Evolutionary conservation across 2,797 vertebrate genomes (phyloP), one percentile per base, ranked within the genome.

Genomic region (Enteromius argenteus): DNA sequence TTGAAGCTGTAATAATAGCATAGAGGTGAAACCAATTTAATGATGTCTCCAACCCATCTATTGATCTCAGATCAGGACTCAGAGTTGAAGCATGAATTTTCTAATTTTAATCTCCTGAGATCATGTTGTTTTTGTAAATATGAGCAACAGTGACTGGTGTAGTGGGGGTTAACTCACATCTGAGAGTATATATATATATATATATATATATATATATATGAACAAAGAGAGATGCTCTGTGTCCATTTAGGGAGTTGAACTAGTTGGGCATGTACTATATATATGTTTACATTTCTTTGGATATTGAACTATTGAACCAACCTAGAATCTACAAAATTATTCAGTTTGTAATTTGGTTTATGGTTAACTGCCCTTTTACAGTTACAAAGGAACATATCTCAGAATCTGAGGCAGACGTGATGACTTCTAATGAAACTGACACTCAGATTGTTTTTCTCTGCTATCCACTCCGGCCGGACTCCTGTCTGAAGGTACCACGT

Each of bases 391-490:
- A 51, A 17, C 15, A 30, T 23, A 35, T 44, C 5, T 27, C 21
- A 66, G 27, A 14, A 37, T 67, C 8, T 67, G 30, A 32, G 37
- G 35, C 9, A 72, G n/a, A 72, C 42, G 1, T 72, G 69, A 72
- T 27, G 69, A 23, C 21, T 72, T 72, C 69, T 11, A 87, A 67
- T 51, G n/a, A 42, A 21, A 68, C 79, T 14, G 44, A 85, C 27
- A 30, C 35, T 46, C 37, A 82, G 19, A 35, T 42, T 49, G 39
- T 84, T 1, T 35, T 81, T 3, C 82, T 85, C 58, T 87, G 86
- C 74, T 87, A 81, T 53, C 83, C 73, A 14, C 32, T 58, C 5
- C 49, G 0, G 10, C 3, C 1, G 0, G 13, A 23, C 51, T 76
- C 51, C 30, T 76, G 73, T 58, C 10, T 0, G 0, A 76, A 17